A percentile compares a stretch with the other conserved stretches of the same genome.
These are phyloP conservation scores for human DNA, from an alignment of 2,113 vertebrate genomes.

Conservation along the genomic window DNA sequence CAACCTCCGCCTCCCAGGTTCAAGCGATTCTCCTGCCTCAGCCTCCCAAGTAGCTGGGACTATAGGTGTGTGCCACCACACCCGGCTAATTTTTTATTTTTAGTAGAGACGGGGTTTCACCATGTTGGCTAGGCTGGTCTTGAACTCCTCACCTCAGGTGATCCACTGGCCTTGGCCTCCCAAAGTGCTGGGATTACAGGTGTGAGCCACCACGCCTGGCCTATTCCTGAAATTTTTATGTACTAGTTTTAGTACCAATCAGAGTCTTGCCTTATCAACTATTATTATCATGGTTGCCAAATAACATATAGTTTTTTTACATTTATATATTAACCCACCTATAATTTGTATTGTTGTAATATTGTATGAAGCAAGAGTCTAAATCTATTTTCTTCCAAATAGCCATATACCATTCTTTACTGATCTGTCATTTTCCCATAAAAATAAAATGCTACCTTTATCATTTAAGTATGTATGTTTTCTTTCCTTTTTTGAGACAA, in stretches of 20 bases:
- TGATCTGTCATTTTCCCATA: not conserved
- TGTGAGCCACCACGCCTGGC: no score
- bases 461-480: not conserved
- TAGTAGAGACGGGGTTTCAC: no score
- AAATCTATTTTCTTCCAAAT: not conserved
- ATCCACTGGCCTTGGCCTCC: no score
- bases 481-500: not conserved
- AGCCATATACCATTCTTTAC: not conserved
- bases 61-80: no score
- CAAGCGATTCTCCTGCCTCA: no score
- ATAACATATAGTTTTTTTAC: not conserved
- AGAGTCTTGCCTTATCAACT: not conserved
- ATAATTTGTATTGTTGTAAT: not conserved
- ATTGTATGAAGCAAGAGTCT: not conserved
- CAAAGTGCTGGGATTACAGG: no score
- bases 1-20: no score
- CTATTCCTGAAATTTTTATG: not conserved
- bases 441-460: not conserved
- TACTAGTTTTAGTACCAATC: not conserved
- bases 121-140: no score
- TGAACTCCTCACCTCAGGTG: no score
- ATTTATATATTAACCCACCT: not conserved
- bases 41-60: no score
- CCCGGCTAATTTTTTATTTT: no score
- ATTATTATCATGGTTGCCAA: not conserved